A percentile compares a stretch with the other conserved stretches of the same genome.
phyloP scores from a whole-genome alignment of 2,888 invertebrate species.

The Octonoba sinensis region DNA sequence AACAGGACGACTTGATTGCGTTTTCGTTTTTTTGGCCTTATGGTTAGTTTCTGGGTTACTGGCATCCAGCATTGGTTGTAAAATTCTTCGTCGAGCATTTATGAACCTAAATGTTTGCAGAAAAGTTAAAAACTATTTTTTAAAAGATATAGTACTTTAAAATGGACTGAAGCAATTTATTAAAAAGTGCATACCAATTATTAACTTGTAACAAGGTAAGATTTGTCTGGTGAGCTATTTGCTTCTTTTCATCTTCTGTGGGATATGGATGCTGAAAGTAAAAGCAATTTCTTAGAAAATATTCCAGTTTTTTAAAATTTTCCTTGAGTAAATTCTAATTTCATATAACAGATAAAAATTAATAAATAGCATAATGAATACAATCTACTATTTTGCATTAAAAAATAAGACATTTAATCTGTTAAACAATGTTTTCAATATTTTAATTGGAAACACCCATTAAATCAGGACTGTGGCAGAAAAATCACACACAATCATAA shows the following conservation, averaged over 20 bases:
- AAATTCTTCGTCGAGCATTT: slow-evolving; percentile 89
- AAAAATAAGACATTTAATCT: too few species aligned
- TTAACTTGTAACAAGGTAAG: slow-evolving; percentile 90
- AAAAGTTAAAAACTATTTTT: too few species aligned
- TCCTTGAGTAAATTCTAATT: not conserved
- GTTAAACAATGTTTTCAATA: too few species aligned
- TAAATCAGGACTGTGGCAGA: too few species aligned
- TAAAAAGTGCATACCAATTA: slow-evolving; percentile 76
- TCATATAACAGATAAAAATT: slow-evolving; percentile 2
- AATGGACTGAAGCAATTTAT: not conserved
- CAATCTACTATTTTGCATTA: too few species aligned
- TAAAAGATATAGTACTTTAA: too few species aligned
- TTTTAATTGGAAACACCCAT: too few species aligned
- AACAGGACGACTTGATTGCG: slow-evolving; percentile 55
- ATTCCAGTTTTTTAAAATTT: not conserved
- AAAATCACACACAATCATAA: too few species aligned
- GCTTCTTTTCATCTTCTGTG: slow-evolving; percentile 92
- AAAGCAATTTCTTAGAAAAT: not conserved
- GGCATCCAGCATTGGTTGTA: slow-evolving; percentile 91
- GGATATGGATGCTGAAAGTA: slow-evolving; percentile 89
- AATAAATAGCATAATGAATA: not conserved
- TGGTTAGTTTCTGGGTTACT: slow-evolving; percentile 67
- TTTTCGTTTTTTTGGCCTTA: slow-evolving; percentile 62
- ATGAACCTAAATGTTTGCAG: slow-evolving; percentile 78
- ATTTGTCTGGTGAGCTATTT: slow-evolving; percentile 89